A percentile compares a stretch with the other conserved stretches of the same genome.
These are phyloP conservation scores for Peromyscus eremicus DNA, from an alignment of 2,797 vertebrate species.

Conservation along the genomic window DNA sequence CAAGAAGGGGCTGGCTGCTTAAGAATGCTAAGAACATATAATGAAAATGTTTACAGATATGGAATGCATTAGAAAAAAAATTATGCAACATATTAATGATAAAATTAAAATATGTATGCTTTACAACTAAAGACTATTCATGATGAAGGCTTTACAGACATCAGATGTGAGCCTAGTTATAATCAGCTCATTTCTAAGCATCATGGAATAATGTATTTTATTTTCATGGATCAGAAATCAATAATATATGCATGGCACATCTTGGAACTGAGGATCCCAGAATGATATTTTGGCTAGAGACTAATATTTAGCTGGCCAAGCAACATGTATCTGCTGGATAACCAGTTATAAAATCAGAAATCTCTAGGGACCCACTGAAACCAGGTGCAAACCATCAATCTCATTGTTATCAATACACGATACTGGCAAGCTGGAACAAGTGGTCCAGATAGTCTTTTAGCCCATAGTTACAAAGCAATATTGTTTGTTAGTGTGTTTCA, in stretches of 20 bases:
- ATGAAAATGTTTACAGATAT: not conserved
- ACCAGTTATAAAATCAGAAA: constrained; percentile 52
- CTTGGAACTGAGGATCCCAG: not conserved
- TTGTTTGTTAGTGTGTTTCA: constrained; percentile 44
- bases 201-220: not conserved
- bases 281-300: constrained; percentile 44
- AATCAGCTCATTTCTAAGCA: not conserved
- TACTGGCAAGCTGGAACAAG: constrained; percentile 53
- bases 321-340: constrained; percentile 48
- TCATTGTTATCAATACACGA: constrained; percentile 75
- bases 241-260: not conserved
- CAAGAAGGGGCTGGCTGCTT: not conserved
- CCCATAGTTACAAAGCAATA: constrained; percentile 24
- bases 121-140: not conserved
- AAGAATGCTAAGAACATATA: not conserved
- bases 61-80: not conserved
- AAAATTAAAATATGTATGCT: not conserved
- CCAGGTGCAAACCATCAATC: constrained; percentile 72
- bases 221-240: not conserved
- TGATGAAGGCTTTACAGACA: not conserved
- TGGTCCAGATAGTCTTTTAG: constrained; percentile 5
- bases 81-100: not conserved
- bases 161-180: not conserved
- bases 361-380: constrained; percentile 45
- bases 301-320: not conserved